Percentiles rank a stretch among this genome's conserved stretches.
Conservation (phyloP, 2,113 vertebrate genomes). For the Hydropotes inermis region DNA sequence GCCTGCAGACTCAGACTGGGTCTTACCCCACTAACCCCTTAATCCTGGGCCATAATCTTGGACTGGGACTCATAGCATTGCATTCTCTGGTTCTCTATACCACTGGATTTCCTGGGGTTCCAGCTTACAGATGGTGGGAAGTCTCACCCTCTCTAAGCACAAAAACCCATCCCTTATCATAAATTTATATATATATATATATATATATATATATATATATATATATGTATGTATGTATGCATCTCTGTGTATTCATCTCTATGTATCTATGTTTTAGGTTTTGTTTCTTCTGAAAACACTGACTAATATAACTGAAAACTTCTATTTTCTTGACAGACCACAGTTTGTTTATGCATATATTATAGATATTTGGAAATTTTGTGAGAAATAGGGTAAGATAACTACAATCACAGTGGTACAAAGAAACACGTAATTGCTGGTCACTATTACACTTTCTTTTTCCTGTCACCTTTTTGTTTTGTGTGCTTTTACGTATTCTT, state of each 20-base stretch:
- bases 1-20: background rate
- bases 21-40: background rate
- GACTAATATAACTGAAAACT: background rate
- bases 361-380: background rate
- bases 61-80: background rate
- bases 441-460: background rate
- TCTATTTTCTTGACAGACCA: background rate
- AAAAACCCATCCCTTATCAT: background rate
- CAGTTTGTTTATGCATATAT: background rate
- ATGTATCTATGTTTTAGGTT: background rate
- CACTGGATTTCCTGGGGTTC: background rate
- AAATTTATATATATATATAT: background rate
- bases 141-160: background rate
- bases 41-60: background rate
- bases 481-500: fast-evolving
- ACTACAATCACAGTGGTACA: background rate
- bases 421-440: background rate
- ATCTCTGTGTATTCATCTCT: background rate
- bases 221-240: background rate
- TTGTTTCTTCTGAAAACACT: background rate
- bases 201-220: background rate
- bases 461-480: background rate
- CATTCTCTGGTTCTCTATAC: background rate
- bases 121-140: background rate
- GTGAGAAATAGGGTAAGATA: background rate